Evolutionary conservation across 1,140 invertebrate species (phyloP).

Genomic region (Matsumurasca onukii): DNA sequence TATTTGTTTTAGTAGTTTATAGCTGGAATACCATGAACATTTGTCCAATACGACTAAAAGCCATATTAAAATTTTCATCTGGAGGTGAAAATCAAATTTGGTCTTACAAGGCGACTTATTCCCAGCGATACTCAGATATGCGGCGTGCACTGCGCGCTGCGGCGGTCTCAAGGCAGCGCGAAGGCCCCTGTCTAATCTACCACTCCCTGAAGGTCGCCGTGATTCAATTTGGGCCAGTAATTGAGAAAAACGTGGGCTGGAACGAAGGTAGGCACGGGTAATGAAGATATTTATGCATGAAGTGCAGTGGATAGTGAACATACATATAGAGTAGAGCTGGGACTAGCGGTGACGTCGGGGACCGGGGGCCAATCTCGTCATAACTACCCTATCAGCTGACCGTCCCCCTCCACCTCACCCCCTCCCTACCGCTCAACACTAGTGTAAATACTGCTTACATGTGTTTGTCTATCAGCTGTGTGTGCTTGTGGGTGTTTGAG

Average conservation of each 20-base stretch:
- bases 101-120: too few species aligned
- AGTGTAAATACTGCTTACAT: too few species aligned
- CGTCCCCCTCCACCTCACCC: neutral
- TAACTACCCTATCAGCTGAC: neutral
- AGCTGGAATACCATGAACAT: too few species aligned
- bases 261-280: neutral
- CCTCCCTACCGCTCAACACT: neutral
- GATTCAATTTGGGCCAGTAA: slow-evolving; percentile 22
- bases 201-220: slow-evolving; percentile 3
- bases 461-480: too few species aligned
- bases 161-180: too few species aligned
- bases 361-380: slow-evolving; percentile 7
- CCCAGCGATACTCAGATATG: too few species aligned
- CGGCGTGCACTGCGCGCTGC: too few species aligned
- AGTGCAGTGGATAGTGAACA: neutral
- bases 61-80: too few species aligned
- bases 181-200: slow-evolving; percentile 1
- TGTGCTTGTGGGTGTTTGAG: too few species aligned
- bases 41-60: too few species aligned
- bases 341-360: neutral
- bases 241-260: slow-evolving; percentile 7
- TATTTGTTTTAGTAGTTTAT: too few species aligned
- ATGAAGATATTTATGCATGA: slow-evolving; percentile 24
- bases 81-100: too few species aligned
- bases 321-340: slow-evolving; percentile 10